Conservation (phyloP, 1,140 invertebrate species). For the Papilio polyxenes region DNA sequence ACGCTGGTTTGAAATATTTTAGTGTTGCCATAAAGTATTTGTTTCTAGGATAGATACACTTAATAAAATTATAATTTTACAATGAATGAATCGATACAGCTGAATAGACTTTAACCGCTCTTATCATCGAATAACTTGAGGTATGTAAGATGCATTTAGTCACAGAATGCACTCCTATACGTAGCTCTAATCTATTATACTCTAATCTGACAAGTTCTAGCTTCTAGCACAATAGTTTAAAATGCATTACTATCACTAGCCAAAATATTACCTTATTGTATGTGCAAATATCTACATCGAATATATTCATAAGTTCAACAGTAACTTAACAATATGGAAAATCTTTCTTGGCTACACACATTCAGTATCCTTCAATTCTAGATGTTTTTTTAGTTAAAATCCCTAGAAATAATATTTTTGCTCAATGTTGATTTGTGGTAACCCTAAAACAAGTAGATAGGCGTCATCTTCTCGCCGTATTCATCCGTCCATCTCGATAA, state of each 20-base stretch:
- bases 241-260: no score
- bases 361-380: background rate
- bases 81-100: background rate
- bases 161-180: background rate
- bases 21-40: conserved; percentile 6
- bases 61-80: background rate
- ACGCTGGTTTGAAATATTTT: conserved; percentile 41
- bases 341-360: background rate
- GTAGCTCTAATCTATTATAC: no score
- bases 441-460: background rate
- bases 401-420: background rate
- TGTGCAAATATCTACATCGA: no score
- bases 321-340: background rate
- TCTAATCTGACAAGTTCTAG: no score
- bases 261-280: no score
- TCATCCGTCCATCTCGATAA: conserved; percentile 38
- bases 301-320: no score
- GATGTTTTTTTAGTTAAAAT: no score
- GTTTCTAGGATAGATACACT: conserved; percentile 24
- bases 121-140: background rate
- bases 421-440: background rate
- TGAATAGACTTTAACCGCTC: background rate
- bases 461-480: conserved; percentile 3
- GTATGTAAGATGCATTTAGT: background rate
- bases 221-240: no score